Conservation (phyloP, 2,113 vertebrate genomes). For the Raphicerus campestris region DNA sequence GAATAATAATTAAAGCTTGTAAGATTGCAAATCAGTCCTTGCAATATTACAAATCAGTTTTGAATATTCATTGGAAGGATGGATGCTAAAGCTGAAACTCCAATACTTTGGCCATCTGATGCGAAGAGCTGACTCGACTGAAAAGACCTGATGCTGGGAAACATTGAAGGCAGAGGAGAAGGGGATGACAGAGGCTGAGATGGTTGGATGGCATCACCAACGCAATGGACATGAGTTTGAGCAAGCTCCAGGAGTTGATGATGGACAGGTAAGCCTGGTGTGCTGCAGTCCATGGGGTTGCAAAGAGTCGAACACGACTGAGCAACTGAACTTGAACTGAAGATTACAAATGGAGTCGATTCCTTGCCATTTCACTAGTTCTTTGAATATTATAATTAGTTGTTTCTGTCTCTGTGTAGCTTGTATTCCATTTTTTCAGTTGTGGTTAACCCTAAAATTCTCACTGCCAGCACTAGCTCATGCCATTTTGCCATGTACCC, state of each 20-base stretch:
- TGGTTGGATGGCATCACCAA: background rate
- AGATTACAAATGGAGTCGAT: background rate
- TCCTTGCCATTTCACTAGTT: background rate
- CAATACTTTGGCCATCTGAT: background rate
- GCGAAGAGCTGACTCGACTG: accelerated
- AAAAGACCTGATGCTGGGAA: background rate
- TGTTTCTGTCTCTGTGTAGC: background rate
- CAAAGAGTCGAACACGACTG: background rate
- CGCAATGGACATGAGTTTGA: background rate
- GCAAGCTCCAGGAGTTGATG: background rate
- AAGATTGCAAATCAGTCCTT: background rate
- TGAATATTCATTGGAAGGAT: background rate
- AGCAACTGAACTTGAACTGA: background rate
- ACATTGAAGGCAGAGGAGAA: background rate
- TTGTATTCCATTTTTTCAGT: background rate
- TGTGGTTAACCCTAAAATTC: background rate
- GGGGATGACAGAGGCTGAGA: background rate
- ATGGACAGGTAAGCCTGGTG: background rate
- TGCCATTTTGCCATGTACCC: background rate
- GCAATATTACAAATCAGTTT: background rate
- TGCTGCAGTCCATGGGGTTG: background rate
- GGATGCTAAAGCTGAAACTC: background rate
- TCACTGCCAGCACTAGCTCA: background rate
- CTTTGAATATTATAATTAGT: background rate
- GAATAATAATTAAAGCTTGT: background rate